phyloP scores from a whole-genome alignment of 2,113 vertebrate species.

The Eira barbara region DNA sequence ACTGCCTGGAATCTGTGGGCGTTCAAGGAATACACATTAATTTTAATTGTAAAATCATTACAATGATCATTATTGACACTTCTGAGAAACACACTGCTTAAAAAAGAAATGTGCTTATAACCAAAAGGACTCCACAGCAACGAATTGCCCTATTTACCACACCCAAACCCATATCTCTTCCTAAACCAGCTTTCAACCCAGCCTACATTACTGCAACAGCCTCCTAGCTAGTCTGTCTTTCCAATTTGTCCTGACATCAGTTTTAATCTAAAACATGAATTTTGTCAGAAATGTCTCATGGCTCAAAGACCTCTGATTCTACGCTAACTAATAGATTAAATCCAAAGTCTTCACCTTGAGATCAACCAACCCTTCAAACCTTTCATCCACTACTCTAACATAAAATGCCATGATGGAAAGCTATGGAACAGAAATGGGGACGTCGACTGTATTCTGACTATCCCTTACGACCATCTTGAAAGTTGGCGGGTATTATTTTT shows the following conservation, averaged over 20 bases:
- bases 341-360: background rate
- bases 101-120: background rate
- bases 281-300: background rate
- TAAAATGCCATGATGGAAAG: background rate
- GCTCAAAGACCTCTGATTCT: background rate
- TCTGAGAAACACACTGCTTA: background rate
- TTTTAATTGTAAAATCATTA: background rate
- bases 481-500: background rate
- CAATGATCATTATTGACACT: background rate
- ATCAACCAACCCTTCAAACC: background rate
- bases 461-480: background rate
- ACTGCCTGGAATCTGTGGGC: background rate
- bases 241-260: background rate
- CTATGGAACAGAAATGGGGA: background rate
- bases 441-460: background rate
- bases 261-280: background rate
- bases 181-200: background rate
- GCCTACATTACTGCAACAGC: background rate
- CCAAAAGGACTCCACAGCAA: background rate
- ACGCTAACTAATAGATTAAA: background rate
- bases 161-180: no score
- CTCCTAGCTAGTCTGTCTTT: background rate
- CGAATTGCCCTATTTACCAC: background rate
- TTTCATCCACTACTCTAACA: background rate
- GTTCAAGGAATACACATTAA: background rate